Conservation (phyloP, 2,113 vertebrate genomes). For the Clarias batrachus region DNA sequence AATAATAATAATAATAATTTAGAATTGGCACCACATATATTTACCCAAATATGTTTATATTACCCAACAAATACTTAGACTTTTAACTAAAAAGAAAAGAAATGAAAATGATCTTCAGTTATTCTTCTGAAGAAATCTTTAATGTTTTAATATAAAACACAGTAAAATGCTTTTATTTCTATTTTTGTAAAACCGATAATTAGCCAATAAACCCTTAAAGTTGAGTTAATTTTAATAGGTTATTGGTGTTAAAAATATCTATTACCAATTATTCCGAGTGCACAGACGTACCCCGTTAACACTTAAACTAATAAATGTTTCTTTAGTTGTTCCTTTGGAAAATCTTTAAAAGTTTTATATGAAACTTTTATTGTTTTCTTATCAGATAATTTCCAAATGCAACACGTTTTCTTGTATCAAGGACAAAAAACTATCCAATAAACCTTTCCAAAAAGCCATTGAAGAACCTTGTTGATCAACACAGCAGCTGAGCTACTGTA, state of each 20-base stretch:
- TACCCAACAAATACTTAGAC: background rate
- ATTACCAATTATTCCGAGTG: too few species aligned
- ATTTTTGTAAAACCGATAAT: background rate
- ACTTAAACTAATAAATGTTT: background rate
- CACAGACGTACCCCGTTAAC: too few species aligned
- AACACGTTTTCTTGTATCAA: too few species aligned
- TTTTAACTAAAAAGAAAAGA: background rate
- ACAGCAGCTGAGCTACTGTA: too few species aligned
- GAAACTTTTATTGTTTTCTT: background rate
- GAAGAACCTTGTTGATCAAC: too few species aligned
- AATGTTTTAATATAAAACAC: background rate
- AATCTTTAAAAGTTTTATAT: background rate
- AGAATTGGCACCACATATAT: too few species aligned
- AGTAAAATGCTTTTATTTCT: background rate
- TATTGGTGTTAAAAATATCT: too few species aligned
- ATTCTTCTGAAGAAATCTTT: background rate
- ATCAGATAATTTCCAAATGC: too few species aligned
- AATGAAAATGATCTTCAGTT: background rate
- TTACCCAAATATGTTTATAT: too few species aligned
- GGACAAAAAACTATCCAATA: too few species aligned
- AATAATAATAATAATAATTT: too few species aligned
- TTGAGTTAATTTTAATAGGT: background rate
- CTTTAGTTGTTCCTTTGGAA: background rate
- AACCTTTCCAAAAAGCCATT: too few species aligned
- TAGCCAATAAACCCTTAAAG: background rate